Evolutionary conservation across 2,797 vertebrate genomes (phyloP).

Genomic region (Phrynocephalus guinanensis): DNA sequence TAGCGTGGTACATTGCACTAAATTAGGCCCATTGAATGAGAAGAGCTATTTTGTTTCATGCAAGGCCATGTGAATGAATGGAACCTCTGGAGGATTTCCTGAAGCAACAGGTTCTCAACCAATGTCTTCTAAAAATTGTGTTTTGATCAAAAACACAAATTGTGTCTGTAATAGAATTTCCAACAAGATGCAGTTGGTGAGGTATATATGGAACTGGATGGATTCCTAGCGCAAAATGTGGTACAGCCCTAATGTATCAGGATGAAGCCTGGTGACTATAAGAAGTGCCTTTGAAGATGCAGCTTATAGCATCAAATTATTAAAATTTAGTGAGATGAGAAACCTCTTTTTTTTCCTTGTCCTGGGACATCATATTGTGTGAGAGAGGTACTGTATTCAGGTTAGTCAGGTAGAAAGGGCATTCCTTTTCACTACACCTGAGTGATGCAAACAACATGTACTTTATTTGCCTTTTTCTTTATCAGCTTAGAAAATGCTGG

Average conservation of each 20-base stretch:
- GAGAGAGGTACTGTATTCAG: slow-evolving; percentile 15
- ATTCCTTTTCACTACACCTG: background rate
- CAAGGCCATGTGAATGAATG: too few species aligned
- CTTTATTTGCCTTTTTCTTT: background rate
- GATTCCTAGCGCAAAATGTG: background rate
- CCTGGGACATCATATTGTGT: background rate
- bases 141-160: background rate
- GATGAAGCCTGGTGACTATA: background rate
- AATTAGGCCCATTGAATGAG: too few species aligned
- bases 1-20: too few species aligned
- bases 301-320: background rate
- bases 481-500: rapidly evolving
- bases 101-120: too few species aligned
- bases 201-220: background rate
- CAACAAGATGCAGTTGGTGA: background rate
- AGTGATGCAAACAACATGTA: background rate
- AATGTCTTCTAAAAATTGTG: background rate
- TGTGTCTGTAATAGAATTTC: background rate
- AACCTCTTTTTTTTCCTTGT: background rate
- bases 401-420: background rate
- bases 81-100: too few species aligned
- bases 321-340: background rate
- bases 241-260: background rate
- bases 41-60: too few species aligned
- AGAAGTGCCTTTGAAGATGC: background rate